Evolutionary conservation across 2,113 vertebrate species (phyloP), one percentile per base, ranked within the genome.

Genomic region (Rhynchomys soricoides): DNA sequence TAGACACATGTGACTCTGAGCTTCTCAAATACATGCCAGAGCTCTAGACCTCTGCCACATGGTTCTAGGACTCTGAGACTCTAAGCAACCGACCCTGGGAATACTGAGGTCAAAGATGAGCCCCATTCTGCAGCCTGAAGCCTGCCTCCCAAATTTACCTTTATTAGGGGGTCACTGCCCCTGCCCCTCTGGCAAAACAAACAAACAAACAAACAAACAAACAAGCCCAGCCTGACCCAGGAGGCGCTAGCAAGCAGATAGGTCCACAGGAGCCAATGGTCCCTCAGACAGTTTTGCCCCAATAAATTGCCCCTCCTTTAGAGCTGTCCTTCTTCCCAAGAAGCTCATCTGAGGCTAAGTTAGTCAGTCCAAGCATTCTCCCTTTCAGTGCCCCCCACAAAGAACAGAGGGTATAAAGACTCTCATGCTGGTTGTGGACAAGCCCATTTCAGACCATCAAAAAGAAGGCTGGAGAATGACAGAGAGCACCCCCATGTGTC

Each of bases 171-270:
- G 40, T 40, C 83, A 57, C 48, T 90, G 66, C 13, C 31, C 19
- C 50, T 43, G 68, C 57, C 34, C 34, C 0, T 26, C 87, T 34
- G 83, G 55, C 57, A 68, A 90, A 81, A 94, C 22, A 64, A 71
- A 73, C 19, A 73, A 22, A n/a, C 1, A 31, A 66, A 66, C 29
- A 68, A 68, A 34, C 8, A 64, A 64, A 3, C 3, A 64, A 26
- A 64, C 0, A 64, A 34, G 17, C 31, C 0, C 9, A 45, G 48
- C 0, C 0, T 1, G 50, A 78, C 31, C 29, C 11, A 64, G 55
- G 68, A 75, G 29, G 11, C 34, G 0, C 70, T 43, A 48, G 75
- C 78, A 89, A 29, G 15, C 59, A 40, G 52, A n/a, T 55, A 71
- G 86, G 10, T 17, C 64, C 59, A 74, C 75, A 86, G 86, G 34